Evolutionary conservation across 2,797 vertebrate genomes (phyloP).

Genomic region (Rhinogobio ventralis): DNA sequence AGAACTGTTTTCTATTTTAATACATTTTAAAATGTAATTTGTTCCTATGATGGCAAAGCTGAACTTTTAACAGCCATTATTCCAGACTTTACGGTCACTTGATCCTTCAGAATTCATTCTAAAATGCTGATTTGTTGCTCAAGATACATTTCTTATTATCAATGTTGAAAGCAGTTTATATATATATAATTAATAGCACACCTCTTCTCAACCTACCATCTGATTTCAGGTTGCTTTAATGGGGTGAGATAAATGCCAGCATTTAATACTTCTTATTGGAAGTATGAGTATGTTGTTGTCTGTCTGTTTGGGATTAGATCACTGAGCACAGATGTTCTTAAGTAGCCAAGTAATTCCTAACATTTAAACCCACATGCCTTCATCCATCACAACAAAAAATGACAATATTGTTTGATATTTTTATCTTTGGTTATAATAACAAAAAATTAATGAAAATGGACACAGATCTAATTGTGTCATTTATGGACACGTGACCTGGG

Average conservation of each 20-base stretch:
- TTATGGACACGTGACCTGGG: not conserved
- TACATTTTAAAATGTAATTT: no score
- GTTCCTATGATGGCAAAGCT: not conserved
- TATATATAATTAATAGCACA: no score
- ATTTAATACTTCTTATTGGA: not conserved
- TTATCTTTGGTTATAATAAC: not conserved
- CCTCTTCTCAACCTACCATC: not conserved
- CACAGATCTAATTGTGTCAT: not conserved
- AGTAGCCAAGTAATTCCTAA: constrained; percentile 15
- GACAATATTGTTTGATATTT: not conserved
- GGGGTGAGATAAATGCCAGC: not conserved
- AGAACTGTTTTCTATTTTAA: no score
- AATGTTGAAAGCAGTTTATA: not conserved
- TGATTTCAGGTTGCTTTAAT: not conserved
- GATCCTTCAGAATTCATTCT: not conserved
- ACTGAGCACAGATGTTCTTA: constrained; percentile 37
- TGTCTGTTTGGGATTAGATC: constrained; percentile 47
- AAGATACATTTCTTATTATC: not conserved
- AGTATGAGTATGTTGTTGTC: not conserved
- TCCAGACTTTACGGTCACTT: not conserved
- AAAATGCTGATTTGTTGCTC: not conserved
- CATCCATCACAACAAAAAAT: not conserved
- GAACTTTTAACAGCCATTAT: not conserved
- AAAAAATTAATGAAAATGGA: not conserved
- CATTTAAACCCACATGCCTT: not conserved